Conservation (phyloP, 92 coral and sea anemone species). For the Epizoanthus ramosus region DNA sequence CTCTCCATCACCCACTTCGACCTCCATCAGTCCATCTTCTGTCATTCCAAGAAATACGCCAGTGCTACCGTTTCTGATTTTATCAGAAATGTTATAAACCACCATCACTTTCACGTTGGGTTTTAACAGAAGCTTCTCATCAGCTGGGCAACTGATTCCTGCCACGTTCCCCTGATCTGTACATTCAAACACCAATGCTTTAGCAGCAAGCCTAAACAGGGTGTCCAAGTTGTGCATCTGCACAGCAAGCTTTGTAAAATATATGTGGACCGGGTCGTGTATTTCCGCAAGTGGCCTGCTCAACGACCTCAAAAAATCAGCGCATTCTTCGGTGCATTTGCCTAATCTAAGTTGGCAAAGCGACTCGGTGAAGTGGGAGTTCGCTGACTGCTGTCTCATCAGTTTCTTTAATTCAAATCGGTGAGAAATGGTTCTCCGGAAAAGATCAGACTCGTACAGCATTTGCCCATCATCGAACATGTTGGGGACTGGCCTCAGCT, state of each 20-base stretch:
- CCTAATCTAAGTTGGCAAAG: slow-evolving; percentile 18
- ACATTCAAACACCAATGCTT: background rate
- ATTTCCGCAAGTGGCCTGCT: slow-evolving; percentile 18
- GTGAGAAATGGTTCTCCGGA: background rate
- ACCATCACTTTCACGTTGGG: slow-evolving; percentile 46
- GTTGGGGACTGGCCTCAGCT: background rate
- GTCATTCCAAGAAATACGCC: slow-evolving; percentile 41
- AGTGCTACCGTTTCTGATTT: slow-evolving; percentile 43
- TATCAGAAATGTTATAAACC: slow-evolving; percentile 40
- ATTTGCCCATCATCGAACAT: too few species aligned
- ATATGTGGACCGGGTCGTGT: slow-evolving; percentile 26
- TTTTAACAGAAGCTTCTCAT: slow-evolving; percentile 23
- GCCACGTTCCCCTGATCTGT: slow-evolving; percentile 11
- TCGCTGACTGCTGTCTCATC: slow-evolving; percentile 15
- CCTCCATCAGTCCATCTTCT: slow-evolving; percentile 30
- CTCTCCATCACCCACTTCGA: slow-evolving; percentile 34
- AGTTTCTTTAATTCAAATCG: slow-evolving; percentile 17
- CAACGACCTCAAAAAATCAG: background rate
- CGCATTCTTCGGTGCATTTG: slow-evolving; percentile 2
- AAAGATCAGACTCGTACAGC: too few species aligned
- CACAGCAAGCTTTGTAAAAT: slow-evolving; percentile 31
- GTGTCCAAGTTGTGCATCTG: slow-evolving; percentile 26
- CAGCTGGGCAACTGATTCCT: slow-evolving; percentile 45
- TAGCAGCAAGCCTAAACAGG: background rate
- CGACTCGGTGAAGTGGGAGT: too few species aligned